A percentile compares a stretch with the other conserved stretches of the same genome.
Evolutionary conservation across 1,140 invertebrate species (phyloP).

Genomic region (Stegodyphus mimosarum): DNA sequence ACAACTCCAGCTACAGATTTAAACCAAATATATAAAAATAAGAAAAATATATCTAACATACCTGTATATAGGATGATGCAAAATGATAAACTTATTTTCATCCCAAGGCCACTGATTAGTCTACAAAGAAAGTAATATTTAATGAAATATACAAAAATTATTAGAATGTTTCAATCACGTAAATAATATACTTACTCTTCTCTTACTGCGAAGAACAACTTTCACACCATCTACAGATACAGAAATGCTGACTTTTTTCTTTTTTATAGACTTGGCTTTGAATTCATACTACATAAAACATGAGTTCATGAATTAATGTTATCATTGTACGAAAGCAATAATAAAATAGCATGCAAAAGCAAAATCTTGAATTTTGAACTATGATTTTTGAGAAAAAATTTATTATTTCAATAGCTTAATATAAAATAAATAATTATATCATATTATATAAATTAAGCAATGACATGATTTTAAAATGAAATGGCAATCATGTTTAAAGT

Average conservation of each 20-base stretch:
- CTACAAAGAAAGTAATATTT: slow-evolving; percentile 63
- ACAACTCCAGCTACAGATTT: no score
- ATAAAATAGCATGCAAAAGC: no score
- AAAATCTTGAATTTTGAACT: no score
- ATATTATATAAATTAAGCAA: no score
- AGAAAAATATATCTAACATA: slow-evolving; percentile 65
- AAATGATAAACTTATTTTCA: slow-evolving; percentile 81
- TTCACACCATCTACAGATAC: slow-evolving; percentile 95
- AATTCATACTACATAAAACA: slow-evolving; percentile 86
- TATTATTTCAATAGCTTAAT: no score
- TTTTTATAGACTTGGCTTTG: slow-evolving; percentile 96
- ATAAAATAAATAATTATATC: no score
- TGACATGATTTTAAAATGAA: no score
- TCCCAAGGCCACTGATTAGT: slow-evolving; percentile 71
- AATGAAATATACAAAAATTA: slow-evolving; percentile 3
- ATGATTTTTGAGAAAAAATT: no score
- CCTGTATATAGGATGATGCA: slow-evolving; percentile 96
- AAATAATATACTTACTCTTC: slow-evolving; percentile 68
- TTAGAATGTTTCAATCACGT: not conserved
- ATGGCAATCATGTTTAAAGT: no score
- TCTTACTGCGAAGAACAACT: slow-evolving; percentile 84
- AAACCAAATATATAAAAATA: no score
- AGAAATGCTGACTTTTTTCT: slow-evolving; percentile 94
- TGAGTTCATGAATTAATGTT: no score
- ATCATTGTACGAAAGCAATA: no score